Evolutionary conservation across 2,888 invertebrate genomes (phyloP), one percentile per base, ranked within the genome.

Genomic region (Adelphocoris suturalis): DNA sequence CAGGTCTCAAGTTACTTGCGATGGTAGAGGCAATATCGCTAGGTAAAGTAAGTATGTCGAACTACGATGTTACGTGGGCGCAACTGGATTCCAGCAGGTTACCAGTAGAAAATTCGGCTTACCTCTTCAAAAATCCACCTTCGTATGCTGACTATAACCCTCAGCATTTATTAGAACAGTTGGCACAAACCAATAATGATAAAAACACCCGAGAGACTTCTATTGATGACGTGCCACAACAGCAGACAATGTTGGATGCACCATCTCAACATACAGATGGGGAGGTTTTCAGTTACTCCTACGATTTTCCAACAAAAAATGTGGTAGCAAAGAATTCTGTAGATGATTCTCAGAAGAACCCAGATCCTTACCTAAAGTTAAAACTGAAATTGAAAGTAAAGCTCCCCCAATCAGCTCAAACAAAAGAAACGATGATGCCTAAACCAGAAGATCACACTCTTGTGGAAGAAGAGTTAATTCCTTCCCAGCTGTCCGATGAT

Each of bases 1-100:
- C 68, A 68, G 68, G 68, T 68, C 68, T 68, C 27, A 68, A 23
- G 68, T 19, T 68, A 27, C 68, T 68, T 68, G 68, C 68, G 23
- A 0, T 68, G 68, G 68, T 68, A 4, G 27, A 23, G 23, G 68
- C 68, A 23, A 68, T 68, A 23, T 23, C 68, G 27, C 11, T 68
- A 19, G 9, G 12, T 12, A 68, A 23, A 68, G 7, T 68, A 23
- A 23, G 23, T 23, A 12, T 23, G 0, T 68, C 68, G 23, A 68
- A 68, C 7, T 68, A 23, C 13, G 23, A 68, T 68, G 23, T 9
- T 57, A n/a, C 16, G 7, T 57, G 57, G 68, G 23, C 0, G 11
- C n/a, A 68, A 27, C 12, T 23, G 11, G 68, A 68, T 5, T 19
- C 68, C 23, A 7, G 23, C 23, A 14, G 52, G 52, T 52, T 52